Evolutionary conservation across 2,797 vertebrate genomes (phyloP).

Genomic region (Fundulus diaphanus): DNA sequence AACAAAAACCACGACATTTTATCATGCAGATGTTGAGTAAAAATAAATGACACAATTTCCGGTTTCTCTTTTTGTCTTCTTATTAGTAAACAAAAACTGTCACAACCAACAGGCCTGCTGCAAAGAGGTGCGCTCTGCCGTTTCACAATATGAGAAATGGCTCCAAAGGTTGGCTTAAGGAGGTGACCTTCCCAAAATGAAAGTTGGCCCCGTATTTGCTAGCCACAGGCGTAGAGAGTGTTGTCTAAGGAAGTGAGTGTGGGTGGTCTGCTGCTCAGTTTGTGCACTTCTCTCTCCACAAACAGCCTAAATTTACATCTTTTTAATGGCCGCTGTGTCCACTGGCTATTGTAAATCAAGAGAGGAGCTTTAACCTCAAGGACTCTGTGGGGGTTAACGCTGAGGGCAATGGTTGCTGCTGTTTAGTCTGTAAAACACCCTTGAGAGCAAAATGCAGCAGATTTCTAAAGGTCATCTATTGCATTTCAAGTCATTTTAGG

Average conservation of each 20-base stretch:
- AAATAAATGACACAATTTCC: slow-evolving; percentile 7
- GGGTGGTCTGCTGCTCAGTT: slow-evolving; percentile 78
- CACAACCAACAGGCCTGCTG: not conserved
- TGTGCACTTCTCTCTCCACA: slow-evolving; percentile 65
- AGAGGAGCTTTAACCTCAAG: slow-evolving; percentile 65
- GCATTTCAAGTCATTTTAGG: slow-evolving; percentile 29
- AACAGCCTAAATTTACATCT: slow-evolving; percentile 78
- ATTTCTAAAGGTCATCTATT: slow-evolving; percentile 26
- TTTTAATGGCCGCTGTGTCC: slow-evolving; percentile 77
- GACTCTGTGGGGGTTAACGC: slow-evolving; percentile 65
- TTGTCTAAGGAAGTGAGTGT: slow-evolving; percentile 68
- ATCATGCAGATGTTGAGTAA: slow-evolving; percentile 3
- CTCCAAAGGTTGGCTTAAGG: slow-evolving; percentile 72
- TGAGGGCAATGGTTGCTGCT: slow-evolving; percentile 55
- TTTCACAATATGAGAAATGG: slow-evolving; percentile 63
- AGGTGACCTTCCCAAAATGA: slow-evolving; percentile 79
- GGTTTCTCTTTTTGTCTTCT: not conserved
- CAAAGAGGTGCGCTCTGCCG: slow-evolving; percentile 46
- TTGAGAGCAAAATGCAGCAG: slow-evolving; percentile 47
- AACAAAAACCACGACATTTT: not conserved
- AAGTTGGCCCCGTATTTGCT: slow-evolving; percentile 74
- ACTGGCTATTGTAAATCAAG: slow-evolving; percentile 78
- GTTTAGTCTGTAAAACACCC: slow-evolving; percentile 52
- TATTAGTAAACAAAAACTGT: slow-evolving; percentile 16
- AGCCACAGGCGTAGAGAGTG: slow-evolving; percentile 58